Evolutionary conservation across 2,113 vertebrate genomes (phyloP).

Genomic region (Alligator mississippiensis): DNA sequence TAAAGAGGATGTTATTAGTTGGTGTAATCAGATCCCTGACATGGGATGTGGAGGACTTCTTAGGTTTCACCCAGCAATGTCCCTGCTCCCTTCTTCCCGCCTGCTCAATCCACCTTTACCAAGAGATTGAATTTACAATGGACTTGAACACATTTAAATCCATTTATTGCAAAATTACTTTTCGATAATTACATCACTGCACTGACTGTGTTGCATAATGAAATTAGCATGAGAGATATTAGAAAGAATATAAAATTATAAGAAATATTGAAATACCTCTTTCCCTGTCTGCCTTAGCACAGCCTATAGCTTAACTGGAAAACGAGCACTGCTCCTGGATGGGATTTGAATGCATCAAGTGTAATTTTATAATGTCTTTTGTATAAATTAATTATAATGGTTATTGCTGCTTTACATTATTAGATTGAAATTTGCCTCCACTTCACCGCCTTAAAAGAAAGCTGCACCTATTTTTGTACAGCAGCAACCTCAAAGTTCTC

Average conservation of each 20-base stretch:
- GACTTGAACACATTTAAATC: constrained; percentile 85
- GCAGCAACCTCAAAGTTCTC: background rate
- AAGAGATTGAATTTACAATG: constrained; percentile 82
- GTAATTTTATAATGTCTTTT: constrained; percentile 81
- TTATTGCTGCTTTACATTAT: constrained; percentile 81
- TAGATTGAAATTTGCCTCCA: constrained; percentile 75
- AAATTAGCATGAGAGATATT: constrained; percentile 85
- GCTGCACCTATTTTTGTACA: constrained; percentile 29
- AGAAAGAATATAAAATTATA: constrained; percentile 85
- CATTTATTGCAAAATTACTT: constrained; percentile 89
- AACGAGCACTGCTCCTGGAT: constrained; percentile 62
- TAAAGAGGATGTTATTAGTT: constrained; percentile 57
- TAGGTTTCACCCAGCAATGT: constrained; percentile 54
- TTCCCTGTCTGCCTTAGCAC: constrained; percentile 70
- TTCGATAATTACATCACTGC: constrained; percentile 86
- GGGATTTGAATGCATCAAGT: constrained; percentile 70
- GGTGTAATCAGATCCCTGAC: constrained; percentile 54
- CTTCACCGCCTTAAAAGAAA: constrained; percentile 58
- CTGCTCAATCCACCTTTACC: constrained; percentile 71
- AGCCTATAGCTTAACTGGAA: constrained; percentile 76
- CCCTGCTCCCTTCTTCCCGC: constrained; percentile 51
- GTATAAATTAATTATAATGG: constrained; percentile 85
- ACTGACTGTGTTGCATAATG: constrained; percentile 84
- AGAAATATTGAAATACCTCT: constrained; percentile 84
- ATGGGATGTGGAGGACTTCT: constrained; percentile 57